A percentile compares a stretch with the other conserved stretches of the same genome.
These are phyloP conservation scores for Epizoanthus illoricatus DNA, from an alignment of 92 coral and sea anemone species.

Conservation along the genomic window DNA sequence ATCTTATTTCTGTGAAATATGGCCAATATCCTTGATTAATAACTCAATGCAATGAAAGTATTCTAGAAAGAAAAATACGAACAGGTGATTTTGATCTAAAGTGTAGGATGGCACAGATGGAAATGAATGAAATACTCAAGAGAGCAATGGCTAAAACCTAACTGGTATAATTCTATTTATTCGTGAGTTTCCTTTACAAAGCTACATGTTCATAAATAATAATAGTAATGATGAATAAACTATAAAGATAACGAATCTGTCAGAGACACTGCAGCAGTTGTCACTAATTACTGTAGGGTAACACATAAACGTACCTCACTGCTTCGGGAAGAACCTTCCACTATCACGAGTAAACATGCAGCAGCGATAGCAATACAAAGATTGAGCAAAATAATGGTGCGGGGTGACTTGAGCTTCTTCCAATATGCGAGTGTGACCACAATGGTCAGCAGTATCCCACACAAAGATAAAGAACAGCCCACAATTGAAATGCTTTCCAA, in stretches of 20 bases:
- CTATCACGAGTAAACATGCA: slow-evolving; percentile 13
- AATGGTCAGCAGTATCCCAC: slow-evolving; percentile 57
- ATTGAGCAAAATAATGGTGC: slow-evolving; percentile 60
- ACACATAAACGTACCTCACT: slow-evolving; percentile 31
- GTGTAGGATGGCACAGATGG: not conserved
- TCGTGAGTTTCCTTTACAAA: not conserved
- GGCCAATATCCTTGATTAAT: too few relatives aligned
- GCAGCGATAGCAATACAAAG: slow-evolving; percentile 69
- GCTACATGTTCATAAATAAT: too few relatives aligned
- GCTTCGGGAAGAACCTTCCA: slow-evolving; percentile 38
- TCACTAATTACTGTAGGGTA: not conserved
- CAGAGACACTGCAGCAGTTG: too few relatives aligned
- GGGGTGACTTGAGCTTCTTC: slow-evolving; percentile 68
- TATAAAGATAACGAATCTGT: too few relatives aligned
- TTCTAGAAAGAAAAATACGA: too few relatives aligned
- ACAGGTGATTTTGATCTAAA: too few relatives aligned
- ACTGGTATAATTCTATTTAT: not conserved
- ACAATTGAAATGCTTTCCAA: slow-evolving; percentile 47
- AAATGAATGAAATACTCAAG: too few relatives aligned
- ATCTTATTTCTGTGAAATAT: too few relatives aligned
- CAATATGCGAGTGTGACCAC: slow-evolving; percentile 50
- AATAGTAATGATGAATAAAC: too few relatives aligned
- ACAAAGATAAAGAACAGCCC: slow-evolving; percentile 60
- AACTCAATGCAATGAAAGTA: too few relatives aligned
- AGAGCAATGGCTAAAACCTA: too few relatives aligned